Evolutionary conservation across 2,113 vertebrate genomes (phyloP), one percentile per base, ranked within the genome.

Genomic region (Jaculus jaculus): DNA sequence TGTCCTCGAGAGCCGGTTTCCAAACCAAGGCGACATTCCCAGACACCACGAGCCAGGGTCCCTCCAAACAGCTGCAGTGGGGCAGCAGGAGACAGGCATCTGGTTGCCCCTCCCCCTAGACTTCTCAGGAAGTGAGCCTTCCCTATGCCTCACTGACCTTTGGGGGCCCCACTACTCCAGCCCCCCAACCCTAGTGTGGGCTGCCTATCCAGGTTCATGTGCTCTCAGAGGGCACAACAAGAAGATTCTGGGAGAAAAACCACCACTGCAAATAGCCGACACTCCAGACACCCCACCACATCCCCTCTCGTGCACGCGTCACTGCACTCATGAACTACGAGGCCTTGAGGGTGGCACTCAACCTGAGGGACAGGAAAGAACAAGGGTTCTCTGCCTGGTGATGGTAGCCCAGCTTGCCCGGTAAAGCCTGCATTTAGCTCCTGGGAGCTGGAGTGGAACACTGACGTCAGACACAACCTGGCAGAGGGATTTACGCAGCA

Each of bases 1-100:
- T 6, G 24, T 28, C 8, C 69, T 0, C 65, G 0, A 20, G n/a
- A 13, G n/a, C 0, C 5, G 3, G 28, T 75, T 42, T 78, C 17
- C 66, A 11, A 2, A n/a, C 37, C 20, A 2, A 13, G 3, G 66
- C 24, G 28, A 0, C 10, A 3, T 30, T 26, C 75, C 68, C 47
- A 30, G 61, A 23, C 7, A 5, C n/a, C 2, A 79, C 2, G n/a
- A 39, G 6, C 63, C 18, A 0, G 1, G n/a, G 83, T 3, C 54
- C n/a, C 9, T 3, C 21, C 39, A 24, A 7, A 21, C 23, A 32
- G 72, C 75, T 42, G 80, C 65, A 34, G 28, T 4, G 16, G 51
- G 42, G 58, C 58, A 32, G 13, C 18, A 3, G 10, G 21, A 21
- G 63, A 69, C 17, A 11, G 42, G 30, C 21, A 3, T 30, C 39